A percentile compares a stretch with the other conserved stretches of the same genome.
phyloP scores from a whole-genome alignment of 2,888 invertebrate species.

The Dicranocentrus wangi region DNA sequence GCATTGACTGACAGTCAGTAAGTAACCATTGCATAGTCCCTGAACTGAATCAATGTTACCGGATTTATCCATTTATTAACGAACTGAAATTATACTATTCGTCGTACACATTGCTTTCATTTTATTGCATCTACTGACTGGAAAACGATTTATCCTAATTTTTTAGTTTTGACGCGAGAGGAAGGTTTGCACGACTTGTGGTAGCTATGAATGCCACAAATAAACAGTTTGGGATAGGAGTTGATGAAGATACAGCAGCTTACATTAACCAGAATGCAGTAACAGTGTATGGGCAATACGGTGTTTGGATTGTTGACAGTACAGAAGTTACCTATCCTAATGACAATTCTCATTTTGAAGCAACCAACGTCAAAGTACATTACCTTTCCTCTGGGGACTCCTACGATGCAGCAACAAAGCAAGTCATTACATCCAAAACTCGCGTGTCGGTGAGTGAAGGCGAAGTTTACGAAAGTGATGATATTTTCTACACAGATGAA shows the following conservation, averaged over 20 bases:
- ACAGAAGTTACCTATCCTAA: constrained; percentile 31
- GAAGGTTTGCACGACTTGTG: constrained; percentile 47
- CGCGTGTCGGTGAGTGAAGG: neutral
- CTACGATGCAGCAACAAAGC: constrained; percentile 13
- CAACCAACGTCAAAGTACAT: constrained; percentile 7
- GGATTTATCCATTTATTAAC: no score
- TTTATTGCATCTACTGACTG: no score
- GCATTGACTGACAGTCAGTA: constrained; percentile 61
- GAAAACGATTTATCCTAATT: no score
- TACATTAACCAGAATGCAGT: constrained; percentile 41
- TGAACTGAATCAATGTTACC: no score
- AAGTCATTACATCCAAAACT: constrained; percentile 30
- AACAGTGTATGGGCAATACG: constrained; percentile 42
- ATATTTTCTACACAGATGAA: constrained; percentile 37
- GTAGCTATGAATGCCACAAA: constrained; percentile 41
- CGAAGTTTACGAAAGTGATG: constrained; percentile 30
- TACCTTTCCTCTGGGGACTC: constrained; percentile 45
- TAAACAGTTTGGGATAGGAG: constrained; percentile 44
- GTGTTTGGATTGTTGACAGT: constrained; percentile 52
- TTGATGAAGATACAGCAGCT: constrained; percentile 58
- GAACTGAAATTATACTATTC: no score
- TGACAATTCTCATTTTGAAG: constrained; percentile 25
- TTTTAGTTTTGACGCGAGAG: constrained; percentile 63
- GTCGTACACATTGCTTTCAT: no score
- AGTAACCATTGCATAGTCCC: no score